Conservation (phyloP, 2,113 vertebrate genomes). For the Monarcha castaneiventris region DNA sequence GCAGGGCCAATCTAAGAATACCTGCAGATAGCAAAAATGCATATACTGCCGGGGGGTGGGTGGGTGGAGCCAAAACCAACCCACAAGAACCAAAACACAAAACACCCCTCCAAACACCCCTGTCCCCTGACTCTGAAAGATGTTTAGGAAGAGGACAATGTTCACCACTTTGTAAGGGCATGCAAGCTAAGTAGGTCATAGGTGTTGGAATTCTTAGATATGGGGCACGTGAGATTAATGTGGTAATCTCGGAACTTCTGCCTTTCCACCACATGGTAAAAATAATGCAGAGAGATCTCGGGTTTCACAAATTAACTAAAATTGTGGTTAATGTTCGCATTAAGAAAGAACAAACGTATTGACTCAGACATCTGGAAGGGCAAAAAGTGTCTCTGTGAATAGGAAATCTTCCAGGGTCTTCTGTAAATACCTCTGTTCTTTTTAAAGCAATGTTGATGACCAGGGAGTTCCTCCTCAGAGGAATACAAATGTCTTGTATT, state of each 20-base stretch:
- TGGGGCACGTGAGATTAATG: rapidly evolving
- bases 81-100: background rate
- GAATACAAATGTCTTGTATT: background rate
- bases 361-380: background rate
- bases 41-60: background rate
- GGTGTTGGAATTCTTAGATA: background rate
- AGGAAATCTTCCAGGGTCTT: background rate
- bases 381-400: background rate
- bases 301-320: background rate
- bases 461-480: background rate
- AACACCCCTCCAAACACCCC: rapidly evolving
- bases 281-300: background rate
- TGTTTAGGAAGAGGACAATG: background rate
- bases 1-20: background rate
- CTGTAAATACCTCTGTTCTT: background rate
- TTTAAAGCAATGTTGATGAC: background rate
- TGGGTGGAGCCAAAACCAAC: background rate
- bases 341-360: background rate
- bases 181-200: background rate
- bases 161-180: background rate
- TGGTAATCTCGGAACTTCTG: background rate
- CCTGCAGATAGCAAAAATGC: background rate
- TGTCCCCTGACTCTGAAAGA: background rate
- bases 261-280: background rate
- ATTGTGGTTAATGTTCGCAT: background rate